These are phyloP conservation scores for Zapus hudsonius DNA, from an alignment of 2,113 vertebrate genomes.

Conservation along the genomic window DNA sequence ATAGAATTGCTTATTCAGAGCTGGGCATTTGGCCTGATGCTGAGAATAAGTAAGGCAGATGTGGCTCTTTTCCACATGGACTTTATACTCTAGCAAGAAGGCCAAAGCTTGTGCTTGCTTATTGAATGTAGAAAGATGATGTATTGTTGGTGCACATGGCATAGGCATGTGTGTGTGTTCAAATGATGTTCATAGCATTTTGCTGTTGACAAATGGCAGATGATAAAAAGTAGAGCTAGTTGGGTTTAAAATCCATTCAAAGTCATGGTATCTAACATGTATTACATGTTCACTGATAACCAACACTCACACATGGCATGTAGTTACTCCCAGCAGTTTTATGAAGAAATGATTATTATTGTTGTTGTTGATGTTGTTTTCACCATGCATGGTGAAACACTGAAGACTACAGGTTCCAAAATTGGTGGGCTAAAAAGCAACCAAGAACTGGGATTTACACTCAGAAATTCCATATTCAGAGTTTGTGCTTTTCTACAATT, in stretches of 20 bases:
- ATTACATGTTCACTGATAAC: not conserved
- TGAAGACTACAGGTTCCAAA: not conserved
- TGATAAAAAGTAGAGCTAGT: not conserved
- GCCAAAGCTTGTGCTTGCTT: no score
- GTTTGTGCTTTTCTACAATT: not conserved
- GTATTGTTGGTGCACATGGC: not conserved
- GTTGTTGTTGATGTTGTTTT: no score
- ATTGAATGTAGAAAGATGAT: not conserved
- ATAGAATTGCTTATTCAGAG: not conserved
- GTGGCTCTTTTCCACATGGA: not conserved
- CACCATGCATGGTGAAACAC: not conserved
- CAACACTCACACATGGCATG: not conserved
- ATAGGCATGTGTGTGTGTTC: no score
- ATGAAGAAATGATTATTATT: not conserved
- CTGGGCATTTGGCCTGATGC: not conserved
- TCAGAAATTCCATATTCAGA: not conserved
- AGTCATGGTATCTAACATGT: not conserved
- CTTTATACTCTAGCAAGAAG: not conserved
- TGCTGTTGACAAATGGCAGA: not conserved
- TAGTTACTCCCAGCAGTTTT: not conserved
- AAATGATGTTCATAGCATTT: not conserved
- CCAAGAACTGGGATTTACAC: not conserved
- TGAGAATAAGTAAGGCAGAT: not conserved
- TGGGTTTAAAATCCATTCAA: not conserved
- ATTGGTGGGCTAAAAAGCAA: not conserved